phyloP scores from a whole-genome alignment of 2,113 vertebrate species.

The Smithornis capensis region DNA sequence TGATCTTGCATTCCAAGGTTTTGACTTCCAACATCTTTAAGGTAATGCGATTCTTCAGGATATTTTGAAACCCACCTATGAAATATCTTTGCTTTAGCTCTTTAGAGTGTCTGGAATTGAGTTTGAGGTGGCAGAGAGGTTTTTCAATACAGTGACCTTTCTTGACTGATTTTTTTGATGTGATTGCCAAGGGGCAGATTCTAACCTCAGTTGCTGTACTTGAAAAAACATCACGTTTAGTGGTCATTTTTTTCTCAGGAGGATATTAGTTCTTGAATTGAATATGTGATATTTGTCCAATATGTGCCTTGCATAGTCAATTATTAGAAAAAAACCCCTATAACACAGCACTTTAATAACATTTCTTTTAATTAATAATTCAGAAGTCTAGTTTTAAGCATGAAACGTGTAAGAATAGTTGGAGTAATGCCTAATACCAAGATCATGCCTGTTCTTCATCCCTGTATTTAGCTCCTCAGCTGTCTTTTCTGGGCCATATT shows the following conservation, averaged over 20 bases:
- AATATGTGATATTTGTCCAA: neutral
- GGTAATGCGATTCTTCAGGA: neutral
- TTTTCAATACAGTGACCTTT: neutral
- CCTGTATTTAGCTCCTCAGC: neutral
- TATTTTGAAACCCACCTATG: neutral
- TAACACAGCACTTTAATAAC: neutral
- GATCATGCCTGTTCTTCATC: neutral
- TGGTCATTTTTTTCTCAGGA: neutral
- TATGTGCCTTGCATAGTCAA: neutral
- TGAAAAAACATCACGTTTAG: neutral
- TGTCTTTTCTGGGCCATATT: neutral
- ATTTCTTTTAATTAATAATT: neutral
- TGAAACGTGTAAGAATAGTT: neutral
- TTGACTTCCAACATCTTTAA: neutral
- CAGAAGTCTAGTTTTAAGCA: neutral
- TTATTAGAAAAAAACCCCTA: neutral
- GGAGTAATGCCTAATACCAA: neutral
- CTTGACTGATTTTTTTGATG: neutral
- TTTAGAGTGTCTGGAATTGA: neutral
- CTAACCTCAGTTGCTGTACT: neutral
- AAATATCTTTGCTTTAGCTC: neutral
- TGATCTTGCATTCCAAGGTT: neutral
- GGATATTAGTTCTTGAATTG: neutral
- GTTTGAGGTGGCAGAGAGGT: neutral
- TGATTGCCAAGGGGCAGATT: neutral